Base-by-base conservation (phyloP, 92 coral and sea anemone species). In the Phenganax subtilis region DNA sequence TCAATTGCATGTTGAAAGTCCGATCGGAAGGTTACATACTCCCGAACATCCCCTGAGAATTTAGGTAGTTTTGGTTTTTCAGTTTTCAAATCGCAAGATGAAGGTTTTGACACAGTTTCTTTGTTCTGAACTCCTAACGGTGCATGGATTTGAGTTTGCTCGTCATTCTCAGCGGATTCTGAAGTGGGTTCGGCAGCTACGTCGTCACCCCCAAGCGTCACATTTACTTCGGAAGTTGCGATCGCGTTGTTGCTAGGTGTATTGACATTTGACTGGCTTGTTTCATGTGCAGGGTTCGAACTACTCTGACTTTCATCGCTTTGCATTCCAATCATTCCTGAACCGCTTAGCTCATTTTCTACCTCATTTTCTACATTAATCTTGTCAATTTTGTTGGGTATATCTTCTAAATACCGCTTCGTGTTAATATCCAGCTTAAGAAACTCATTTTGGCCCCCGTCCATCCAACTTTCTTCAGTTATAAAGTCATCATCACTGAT, bases 1-100 rank as follows among this genome's bases (percentile, higher is more conserved):
- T 89, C 89, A 12, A 89, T 69, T 20, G 85, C 86, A 58, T 86
- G 92, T 31, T 89, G 86, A 75, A 89, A 89, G 70, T 88, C 86
- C 17, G 88, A 54, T 55, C 81, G 57, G 70, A 87, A 87, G n/a
- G 78, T 84, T 3, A 76, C 80, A 71, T 72, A 88, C 57, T 88
- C 89, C 29, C 90, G 76, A 3, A 87, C 90, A 58, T 87, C 92
- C 20, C 89, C 92, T 0, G 72, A 63, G 47, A 89, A 89, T 57
- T 83, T 88, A 4, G 89, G 91, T 76, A 86, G 14, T 71, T 88
- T 88, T 3, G 91, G 91, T 52, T 86, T 88, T 52, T 86, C 87
- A 83, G 27, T 37, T 37, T 5, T 2, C 2, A 37, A 37, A 2
- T 5, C 47, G 5, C 47, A 37, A 5, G 47, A 5, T 20, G 25